phyloP scores from a whole-genome alignment of 35 echinoderm and acorn worm genomes.

The Apostichopus japonicus region DNA sequence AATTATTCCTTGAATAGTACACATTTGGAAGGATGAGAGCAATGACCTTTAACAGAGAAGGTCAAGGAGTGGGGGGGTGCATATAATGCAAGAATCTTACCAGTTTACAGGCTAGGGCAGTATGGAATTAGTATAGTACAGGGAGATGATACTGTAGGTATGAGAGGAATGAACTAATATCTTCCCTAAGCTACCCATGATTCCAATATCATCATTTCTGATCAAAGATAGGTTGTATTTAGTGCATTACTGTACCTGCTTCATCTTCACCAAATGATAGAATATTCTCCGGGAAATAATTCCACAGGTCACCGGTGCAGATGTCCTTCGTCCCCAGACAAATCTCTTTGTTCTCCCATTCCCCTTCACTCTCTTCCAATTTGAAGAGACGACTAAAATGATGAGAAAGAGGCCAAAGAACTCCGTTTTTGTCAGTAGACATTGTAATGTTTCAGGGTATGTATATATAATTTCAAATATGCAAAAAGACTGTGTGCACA shows the following conservation, averaged over 20 bases:
- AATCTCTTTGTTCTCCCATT: conserved; percentile 77
- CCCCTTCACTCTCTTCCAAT: conserved; percentile 58
- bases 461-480: background rate
- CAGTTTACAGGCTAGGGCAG: no score
- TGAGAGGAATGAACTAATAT: no score
- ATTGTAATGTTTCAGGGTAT: background rate
- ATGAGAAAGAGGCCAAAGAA: background rate
- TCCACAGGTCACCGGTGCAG: conserved; percentile 68
- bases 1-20: no score
- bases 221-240: background rate
- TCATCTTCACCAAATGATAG: conserved; percentile 97
- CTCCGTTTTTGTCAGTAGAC: background rate
- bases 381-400: conserved; percentile 73
- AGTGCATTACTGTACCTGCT: conserved; percentile 56
- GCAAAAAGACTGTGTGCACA: background rate
- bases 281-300: conserved; percentile 82
- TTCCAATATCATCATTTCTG: no score
- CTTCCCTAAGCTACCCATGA: no score
- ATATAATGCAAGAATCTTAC: no score
- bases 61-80: no score
- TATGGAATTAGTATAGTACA: no score
- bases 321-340: conserved; percentile 76
- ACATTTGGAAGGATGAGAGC: no score
- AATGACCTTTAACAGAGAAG: no score
- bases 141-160: no score